Evolutionary conservation across 2,113 vertebrate species (phyloP).

Genomic region (Chaetorhynchus papuensis): DNA sequence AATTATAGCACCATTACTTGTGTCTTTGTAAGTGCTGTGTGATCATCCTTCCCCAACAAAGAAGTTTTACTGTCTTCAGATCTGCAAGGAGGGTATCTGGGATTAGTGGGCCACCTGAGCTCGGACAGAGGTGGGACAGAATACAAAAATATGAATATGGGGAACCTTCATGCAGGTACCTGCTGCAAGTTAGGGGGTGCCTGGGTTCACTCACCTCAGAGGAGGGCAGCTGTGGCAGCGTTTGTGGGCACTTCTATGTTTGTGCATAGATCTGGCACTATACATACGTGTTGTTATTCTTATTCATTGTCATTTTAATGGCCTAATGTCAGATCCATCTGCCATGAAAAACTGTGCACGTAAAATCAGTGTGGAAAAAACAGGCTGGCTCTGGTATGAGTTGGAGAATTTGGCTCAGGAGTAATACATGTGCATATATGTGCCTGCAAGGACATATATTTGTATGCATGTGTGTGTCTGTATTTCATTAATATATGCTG

Average conservation of each 20-base stretch:
- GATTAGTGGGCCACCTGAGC: background rate
- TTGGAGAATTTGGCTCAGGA: background rate
- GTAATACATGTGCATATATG: background rate
- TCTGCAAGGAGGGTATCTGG: background rate
- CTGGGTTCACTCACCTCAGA: background rate
- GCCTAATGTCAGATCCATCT: background rate
- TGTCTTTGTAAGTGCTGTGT: background rate
- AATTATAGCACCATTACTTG: background rate
- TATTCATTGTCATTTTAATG: background rate
- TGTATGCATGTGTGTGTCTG: background rate
- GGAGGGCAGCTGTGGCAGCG: fast-evolving
- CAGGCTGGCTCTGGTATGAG: background rate
- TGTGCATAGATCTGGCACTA: background rate
- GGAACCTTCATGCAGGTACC: too few species aligned
- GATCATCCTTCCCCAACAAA: background rate
- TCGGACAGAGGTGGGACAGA: background rate
- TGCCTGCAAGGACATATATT: background rate
- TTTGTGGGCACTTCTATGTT: background rate
- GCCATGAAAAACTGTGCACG: background rate
- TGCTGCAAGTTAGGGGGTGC: background rate
- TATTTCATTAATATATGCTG: background rate
- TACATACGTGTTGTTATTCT: background rate
- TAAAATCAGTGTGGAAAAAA: background rate
- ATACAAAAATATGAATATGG: background rate
- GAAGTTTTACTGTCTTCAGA: background rate